Evolutionary conservation across 2,888 invertebrate species (phyloP), one percentile per base, ranked within the genome.

Genomic region (Orgyia antiqua): DNA sequence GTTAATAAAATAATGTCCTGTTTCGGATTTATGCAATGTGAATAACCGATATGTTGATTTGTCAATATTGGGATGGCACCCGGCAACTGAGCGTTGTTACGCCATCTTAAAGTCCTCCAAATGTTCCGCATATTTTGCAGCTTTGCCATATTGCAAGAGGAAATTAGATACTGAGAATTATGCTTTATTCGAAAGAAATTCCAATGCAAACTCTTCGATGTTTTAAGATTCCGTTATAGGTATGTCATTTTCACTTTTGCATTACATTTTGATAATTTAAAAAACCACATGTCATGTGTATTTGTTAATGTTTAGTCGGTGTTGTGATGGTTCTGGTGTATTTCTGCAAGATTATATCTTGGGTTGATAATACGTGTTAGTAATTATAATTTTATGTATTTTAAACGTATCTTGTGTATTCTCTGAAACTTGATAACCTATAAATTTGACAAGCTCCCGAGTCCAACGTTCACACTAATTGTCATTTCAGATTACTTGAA

Each of bases 31-130:
- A 62, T 58, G 54, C 63, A 53, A 51, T 61, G 67, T 58, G 50
- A 72, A 65, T 74, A 66, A 56, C 63, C 64, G 62, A 52, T 67
- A 68, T 53, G 76, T 78, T 76, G 83, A 84, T 86, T 83, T 83
- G 78, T 84, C 84, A 82, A 84, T 84, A 82, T 65, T 67, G 58
- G 24, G 66, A 67, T 76, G 74, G 75, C 75, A 84, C 82, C 86
- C 86, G 86, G 86, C 84, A 79, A 83, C 83, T 64, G 73, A 77
- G 80, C 80, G 82, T 79, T 83, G 76, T 86, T 87, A 87, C 87
- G 87, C 87, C 87, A 87, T 87, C 78, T 87, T 87, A 83, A 40
- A 75, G 76, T 77, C 75, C 68, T 76, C 73, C 72, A 80, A 82
- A 76, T 72, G 78, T 74, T 80, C 61, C 75, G 74, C 83, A 78